These are phyloP conservation scores for Cyprinodon tularosa DNA, from an alignment of 2,113 vertebrate genomes.

Conservation along the genomic window DNA sequence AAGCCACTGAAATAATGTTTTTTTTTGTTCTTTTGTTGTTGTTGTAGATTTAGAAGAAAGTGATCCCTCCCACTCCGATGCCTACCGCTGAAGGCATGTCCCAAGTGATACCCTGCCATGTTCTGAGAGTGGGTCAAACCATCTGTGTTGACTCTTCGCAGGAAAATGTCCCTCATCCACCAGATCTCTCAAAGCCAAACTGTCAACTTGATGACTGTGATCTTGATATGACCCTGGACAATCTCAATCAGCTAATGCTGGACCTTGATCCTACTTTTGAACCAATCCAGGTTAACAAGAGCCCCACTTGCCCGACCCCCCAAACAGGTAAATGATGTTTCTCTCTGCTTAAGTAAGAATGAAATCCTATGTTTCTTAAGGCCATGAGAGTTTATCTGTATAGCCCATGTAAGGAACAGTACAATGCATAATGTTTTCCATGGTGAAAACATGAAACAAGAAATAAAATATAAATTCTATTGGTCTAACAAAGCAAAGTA, in stretches of 20 bases:
- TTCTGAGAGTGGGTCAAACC: slow-evolving; percentile 83
- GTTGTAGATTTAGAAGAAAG: slow-evolving; percentile 23
- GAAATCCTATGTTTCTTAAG: not conserved
- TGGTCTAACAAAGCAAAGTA: no score
- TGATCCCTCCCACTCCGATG: slow-evolving; percentile 57
- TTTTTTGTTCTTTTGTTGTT: slow-evolving; percentile 15
- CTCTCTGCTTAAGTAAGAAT: not conserved
- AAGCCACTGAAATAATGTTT: slow-evolving; percentile 28
- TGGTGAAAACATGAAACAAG: no score
- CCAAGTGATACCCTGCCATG: slow-evolving; percentile 79
- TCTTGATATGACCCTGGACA: slow-evolving; percentile 81
- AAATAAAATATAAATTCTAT: no score
- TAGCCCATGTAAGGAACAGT: no score
- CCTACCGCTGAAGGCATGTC: slow-evolving; percentile 73
- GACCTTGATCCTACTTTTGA: slow-evolving; percentile 87
- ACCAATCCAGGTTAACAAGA: slow-evolving; percentile 46
- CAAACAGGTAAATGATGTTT: slow-evolving; percentile 53
- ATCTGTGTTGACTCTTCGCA: slow-evolving; percentile 62
- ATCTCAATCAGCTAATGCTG: slow-evolving; percentile 85
- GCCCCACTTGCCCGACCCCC: slow-evolving; percentile 23
- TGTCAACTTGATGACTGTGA: not conserved
- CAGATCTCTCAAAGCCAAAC: not conserved
- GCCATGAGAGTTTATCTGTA: no score
- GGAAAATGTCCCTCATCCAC: slow-evolving; percentile 27
- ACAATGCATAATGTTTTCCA: no score